phyloP scores from a whole-genome alignment of 2,797 vertebrate genomes.

The Neopelma chrysocephalum region DNA sequence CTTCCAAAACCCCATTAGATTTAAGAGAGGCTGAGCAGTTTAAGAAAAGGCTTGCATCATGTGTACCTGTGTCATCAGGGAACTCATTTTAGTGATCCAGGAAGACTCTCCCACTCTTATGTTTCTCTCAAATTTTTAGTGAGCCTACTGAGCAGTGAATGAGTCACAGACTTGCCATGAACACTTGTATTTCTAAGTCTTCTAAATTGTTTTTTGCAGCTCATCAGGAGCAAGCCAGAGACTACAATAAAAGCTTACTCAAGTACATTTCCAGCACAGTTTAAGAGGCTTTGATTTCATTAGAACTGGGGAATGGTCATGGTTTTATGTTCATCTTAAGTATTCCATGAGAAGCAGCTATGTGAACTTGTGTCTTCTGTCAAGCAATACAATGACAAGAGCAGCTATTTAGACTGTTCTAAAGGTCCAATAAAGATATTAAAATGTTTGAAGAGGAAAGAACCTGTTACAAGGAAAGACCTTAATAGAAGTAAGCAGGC shows the following conservation, averaged over 20 bases:
- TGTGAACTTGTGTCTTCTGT: neutral
- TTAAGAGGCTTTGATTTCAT: neutral
- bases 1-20: neutral
- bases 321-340: neutral
- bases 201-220: neutral
- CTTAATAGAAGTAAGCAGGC: neutral
- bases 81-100: neutral
- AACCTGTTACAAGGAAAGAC: neutral
- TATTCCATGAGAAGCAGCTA: neutral
- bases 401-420: neutral
- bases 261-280: neutral
- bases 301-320: neutral
- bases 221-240: neutral
- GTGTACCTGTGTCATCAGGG: neutral
- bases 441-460: neutral
- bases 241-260: neutral
- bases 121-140: neutral
- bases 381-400: neutral
- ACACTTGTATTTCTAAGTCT: neutral
- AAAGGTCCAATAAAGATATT: neutral
- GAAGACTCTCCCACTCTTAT: neutral
- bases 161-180: neutral
- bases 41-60: neutral
- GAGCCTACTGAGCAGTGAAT: neutral
- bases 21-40: neutral